Conservation (phyloP, 1,140 invertebrate species). For the Anagrus nilaparvatae region DNA sequence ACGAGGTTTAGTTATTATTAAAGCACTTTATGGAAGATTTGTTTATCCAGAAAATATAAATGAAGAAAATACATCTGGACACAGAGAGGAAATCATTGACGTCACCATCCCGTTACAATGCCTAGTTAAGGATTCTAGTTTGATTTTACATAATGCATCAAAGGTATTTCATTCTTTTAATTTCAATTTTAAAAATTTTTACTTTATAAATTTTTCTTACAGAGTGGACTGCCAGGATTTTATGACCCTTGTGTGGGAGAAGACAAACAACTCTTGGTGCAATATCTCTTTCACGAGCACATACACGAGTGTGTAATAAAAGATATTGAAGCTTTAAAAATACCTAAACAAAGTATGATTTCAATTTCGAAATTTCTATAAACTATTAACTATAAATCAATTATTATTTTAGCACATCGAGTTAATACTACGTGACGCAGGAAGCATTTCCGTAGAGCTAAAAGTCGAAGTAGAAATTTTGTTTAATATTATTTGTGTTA, state of each 20-base stretch:
- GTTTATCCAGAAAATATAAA: slow-evolving; percentile 30
- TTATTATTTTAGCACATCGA: slow-evolving; percentile 39
- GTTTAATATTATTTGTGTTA: no score
- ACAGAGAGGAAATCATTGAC: slow-evolving; percentile 64
- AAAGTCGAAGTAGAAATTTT: slow-evolving; percentile 6
- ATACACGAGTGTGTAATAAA: slow-evolving; percentile 68
- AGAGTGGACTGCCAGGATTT: slow-evolving; percentile 93
- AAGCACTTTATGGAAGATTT: slow-evolving; percentile 73
- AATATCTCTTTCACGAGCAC: slow-evolving; percentile 75
- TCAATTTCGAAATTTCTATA: neutral
- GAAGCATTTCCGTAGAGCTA: slow-evolving; percentile 12
- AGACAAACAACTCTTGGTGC: slow-evolving; percentile 77
- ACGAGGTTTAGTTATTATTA: slow-evolving; percentile 75
- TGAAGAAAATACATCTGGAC: slow-evolving; percentile 26
- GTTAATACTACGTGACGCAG: slow-evolving; percentile 42
- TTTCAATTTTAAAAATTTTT: slow-evolving; percentile 6
- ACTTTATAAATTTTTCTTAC: slow-evolving; percentile 24
- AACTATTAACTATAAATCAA: slow-evolving; percentile 9
- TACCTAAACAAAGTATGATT: slow-evolving; percentile 55
- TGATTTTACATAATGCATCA: slow-evolving; percentile 73
- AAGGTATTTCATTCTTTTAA: slow-evolving; percentile 59
- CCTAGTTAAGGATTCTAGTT: slow-evolving; percentile 80
- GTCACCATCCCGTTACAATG: slow-evolving; percentile 90
- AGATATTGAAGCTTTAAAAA: slow-evolving; percentile 66
- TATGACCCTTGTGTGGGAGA: slow-evolving; percentile 93